Conservation (phyloP, 2,888 invertebrate species). For the Chalcis sispes region DNA sequence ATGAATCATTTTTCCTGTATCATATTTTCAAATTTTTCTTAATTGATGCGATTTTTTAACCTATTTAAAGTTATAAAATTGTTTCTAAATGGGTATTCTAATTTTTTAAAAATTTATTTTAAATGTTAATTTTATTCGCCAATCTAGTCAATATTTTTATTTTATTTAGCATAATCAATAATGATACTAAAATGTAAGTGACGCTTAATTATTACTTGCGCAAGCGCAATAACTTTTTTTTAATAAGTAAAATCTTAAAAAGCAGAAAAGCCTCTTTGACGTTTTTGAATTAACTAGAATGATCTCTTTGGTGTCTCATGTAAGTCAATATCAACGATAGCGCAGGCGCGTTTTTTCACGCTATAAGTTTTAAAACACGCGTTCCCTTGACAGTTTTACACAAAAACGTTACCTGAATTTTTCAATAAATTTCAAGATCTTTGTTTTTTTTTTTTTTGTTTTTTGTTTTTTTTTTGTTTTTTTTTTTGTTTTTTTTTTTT, state of each 20-base stretch:
- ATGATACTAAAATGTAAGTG: conserved; percentile 2
- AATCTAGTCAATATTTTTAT: conserved; percentile 21
- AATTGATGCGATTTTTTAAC: conserved; percentile 18
- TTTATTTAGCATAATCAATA: conserved; percentile 12
- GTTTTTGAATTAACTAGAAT: conserved; percentile 21
- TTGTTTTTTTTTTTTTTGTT: conserved; percentile 39
- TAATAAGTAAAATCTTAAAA: conserved; percentile 12
- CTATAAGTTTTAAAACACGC: conserved; percentile 34
- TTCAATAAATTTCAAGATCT: conserved; percentile 45
- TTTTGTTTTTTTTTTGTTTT: no score
- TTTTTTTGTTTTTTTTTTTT: no score
- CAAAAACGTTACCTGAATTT: conserved; percentile 56
- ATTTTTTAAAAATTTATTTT: neutral
- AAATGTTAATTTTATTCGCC: conserved; percentile 8
- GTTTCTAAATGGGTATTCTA: conserved; percentile 27
- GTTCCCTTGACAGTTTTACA: conserved; percentile 48
- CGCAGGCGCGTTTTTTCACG: conserved; percentile 45
- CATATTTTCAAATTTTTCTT: neutral
- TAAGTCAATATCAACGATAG: conserved; percentile 52
- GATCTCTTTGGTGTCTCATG: conserved; percentile 27
- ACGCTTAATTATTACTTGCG: conserved; percentile 4
- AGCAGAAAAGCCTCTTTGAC: conserved; percentile 23
- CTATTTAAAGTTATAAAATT: conserved; percentile 10
- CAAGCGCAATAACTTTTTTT: conserved; percentile 4
- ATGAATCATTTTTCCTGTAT: conserved; percentile 7